Base-by-base conservation (phyloP, 2,888 invertebrate genomes). In the Drosophila bunnanda region DNA sequence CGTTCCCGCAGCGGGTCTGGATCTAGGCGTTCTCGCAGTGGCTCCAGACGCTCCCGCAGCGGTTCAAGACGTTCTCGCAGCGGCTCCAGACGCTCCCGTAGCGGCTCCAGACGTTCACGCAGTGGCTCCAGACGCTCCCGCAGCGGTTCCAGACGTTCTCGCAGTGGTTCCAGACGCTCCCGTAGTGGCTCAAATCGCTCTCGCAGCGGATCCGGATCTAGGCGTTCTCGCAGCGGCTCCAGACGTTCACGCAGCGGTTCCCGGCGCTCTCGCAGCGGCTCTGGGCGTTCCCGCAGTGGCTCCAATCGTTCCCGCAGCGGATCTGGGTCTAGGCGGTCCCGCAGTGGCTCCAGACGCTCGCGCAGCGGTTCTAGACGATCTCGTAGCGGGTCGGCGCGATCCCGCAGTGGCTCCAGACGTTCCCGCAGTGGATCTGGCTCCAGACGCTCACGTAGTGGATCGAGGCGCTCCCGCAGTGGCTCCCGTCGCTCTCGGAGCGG, bases 151-250 rank as follows among this genome's bases (percentile, higher is more conserved):
- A 61, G 66, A 82, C 62, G 71, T 43, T 65, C 66, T 54, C 53
- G 88, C 52, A 92, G 92, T 48, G 60, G 75, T 0, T 80, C 80
- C 1, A 25, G 69, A 10, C 68, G 79, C 2, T 79, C 79, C 1
- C 91, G 92, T 6, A 86, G 91, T 79, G 87, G 71, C 0, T 79
- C 83, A 0, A 72, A 61, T n/a, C 78, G 77, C 0, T 77, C 79
- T 0, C 52, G 65, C 6, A 53, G 65, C 13, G 43, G 43, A 0
- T 65, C 65, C 8, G 43, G 43, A 0, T 65, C 65, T 7, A 28
- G 20, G 0, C 28, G n/a, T 2, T 65, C 65, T 2, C 61, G 43
- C 20, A 43, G 34, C 17, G 65, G 43, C 2, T 69, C 69, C 2
- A 52, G 50, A 9, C 54, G 62, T 0, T 67, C 67, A 0, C 48